Evolutionary conservation across 2,797 vertebrate species (phyloP), one percentile per base, ranked within the genome.

Genomic region (Lophius americanus): DNA sequence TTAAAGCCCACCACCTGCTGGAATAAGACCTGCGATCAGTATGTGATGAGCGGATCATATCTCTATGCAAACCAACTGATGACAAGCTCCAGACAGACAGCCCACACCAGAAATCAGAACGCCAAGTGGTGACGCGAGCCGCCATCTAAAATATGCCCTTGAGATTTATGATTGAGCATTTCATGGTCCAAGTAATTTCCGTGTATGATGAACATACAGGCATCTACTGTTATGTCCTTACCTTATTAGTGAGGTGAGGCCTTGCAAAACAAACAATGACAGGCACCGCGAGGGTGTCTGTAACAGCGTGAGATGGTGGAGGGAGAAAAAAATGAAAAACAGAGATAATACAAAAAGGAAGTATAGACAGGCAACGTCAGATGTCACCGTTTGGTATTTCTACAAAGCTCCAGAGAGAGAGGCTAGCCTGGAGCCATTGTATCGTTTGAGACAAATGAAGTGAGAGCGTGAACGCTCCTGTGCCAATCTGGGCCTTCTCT

Each of bases 351-450:
- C 23, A 80, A 87, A 78, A 85, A 78, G 75, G 69, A 76, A 82
- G 39, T 48, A 74, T 75, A 91, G 89, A 92, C 85, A 89, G 89
- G 89, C 82, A 79, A 85, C 78, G 79, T 88, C 88, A 88, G 90
- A 91, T 89, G 88, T 88, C 91, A 91, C 84, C 53, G 78, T 92
- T 92, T 93, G 91, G 90, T 93, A 91, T 93, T 93, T 93, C 68
- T 90, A 74, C 80, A 92, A 93, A 93, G 87, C 92, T 94, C 91
- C 64, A 87, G 92, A 93, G 92, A 92, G 92, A 84, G 86, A 82
- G 51, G 72, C 60, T 90, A 81, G 91, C 92, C 93, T 75, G 82
- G 70, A 93, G 92, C 92, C 81, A 91, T 88, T 47, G 54, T 79
- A 56, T 84, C 51, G 73, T 85, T 90, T 60, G 67, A 89, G 89